Percentiles rank a stretch among this genome's conserved stretches.
Conservation (phyloP, 2,797 vertebrate genomes). For the Sebastolobus altivelis region DNA sequence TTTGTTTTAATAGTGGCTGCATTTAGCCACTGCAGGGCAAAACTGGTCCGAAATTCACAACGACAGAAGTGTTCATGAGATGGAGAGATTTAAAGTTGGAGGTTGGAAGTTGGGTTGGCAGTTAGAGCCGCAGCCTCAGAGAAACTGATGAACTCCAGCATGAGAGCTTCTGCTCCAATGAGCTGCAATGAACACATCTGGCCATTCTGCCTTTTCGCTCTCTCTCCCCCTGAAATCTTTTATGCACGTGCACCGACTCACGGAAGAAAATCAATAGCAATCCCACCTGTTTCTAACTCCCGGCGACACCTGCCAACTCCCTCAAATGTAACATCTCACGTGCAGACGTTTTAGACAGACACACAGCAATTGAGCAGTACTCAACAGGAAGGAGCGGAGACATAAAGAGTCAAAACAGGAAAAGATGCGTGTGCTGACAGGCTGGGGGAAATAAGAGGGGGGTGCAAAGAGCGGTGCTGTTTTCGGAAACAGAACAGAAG, state of each 20-base stretch:
- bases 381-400: constrained; percentile 56
- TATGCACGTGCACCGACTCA: constrained; percentile 25
- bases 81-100: constrained; percentile 13
- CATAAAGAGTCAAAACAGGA: constrained; percentile 67
- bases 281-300: constrained; percentile 54
- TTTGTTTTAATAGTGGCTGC: not conserved
- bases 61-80: constrained; percentile 16
- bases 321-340: constrained; percentile 26
- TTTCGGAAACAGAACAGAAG: constrained; percentile 7
- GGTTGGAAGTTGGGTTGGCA: constrained; percentile 6
- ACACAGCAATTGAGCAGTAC: constrained; percentile 22
- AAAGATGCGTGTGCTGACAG: constrained; percentile 44
- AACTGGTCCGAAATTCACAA: not conserved
- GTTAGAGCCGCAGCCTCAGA: constrained; percentile 31
- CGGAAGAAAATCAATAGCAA: constrained; percentile 52
- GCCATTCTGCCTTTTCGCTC: constrained; percentile 32
- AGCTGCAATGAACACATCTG: constrained; percentile 73
- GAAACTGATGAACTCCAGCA: constrained; percentile 59
- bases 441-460: constrained; percentile 7
- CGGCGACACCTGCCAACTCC: constrained; percentile 48
- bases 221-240: constrained; percentile 27
- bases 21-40: not conserved
- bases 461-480: not conserved
- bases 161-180: constrained; percentile 67
- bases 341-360: constrained; percentile 37